phyloP scores from a whole-genome alignment of 2,888 invertebrate genomes.

The Heliconius charithonia region DNA sequence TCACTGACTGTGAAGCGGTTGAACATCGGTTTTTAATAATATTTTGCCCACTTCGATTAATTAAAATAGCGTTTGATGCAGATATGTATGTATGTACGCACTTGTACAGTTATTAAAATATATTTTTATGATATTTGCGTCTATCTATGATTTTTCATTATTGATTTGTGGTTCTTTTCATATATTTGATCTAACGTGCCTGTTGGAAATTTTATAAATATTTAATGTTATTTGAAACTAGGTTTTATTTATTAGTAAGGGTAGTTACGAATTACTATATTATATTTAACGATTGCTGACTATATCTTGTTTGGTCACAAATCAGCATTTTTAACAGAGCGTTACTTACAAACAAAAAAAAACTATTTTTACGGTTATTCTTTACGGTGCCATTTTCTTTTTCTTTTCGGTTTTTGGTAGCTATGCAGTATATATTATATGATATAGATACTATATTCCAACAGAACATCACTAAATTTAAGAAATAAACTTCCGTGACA shows the following conservation, averaged over 20 bases:
- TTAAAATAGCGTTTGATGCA: conserved; percentile 10
- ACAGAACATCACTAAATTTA: conserved; percentile 3
- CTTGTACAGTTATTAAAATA: not conserved
- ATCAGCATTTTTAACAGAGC: too few relatives aligned
- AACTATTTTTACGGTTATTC: too few relatives aligned
- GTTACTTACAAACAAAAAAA: too few relatives aligned
- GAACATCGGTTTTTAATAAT: conserved; percentile 36
- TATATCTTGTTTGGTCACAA: too few relatives aligned
- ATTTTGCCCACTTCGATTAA: conserved; percentile 28
- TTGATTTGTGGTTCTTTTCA: not conserved
- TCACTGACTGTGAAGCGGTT: conserved; percentile 27
- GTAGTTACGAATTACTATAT: not conserved
- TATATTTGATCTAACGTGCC: not conserved
- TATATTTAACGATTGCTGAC: not conserved
- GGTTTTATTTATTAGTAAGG: too few relatives aligned
- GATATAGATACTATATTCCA: not conserved
- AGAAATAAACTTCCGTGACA: conserved; percentile 21
- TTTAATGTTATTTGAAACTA: not conserved
- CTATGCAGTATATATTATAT: not conserved
- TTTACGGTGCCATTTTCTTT: not conserved
- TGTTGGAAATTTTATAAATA: conserved; percentile 1
- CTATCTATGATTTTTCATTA: not conserved
- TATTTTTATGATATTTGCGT: not conserved
- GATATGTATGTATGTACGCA: not conserved
- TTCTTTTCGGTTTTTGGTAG: not conserved